Conservation (phyloP, 2,797 vertebrate genomes). For the Knipowitschia caucasica region DNA sequence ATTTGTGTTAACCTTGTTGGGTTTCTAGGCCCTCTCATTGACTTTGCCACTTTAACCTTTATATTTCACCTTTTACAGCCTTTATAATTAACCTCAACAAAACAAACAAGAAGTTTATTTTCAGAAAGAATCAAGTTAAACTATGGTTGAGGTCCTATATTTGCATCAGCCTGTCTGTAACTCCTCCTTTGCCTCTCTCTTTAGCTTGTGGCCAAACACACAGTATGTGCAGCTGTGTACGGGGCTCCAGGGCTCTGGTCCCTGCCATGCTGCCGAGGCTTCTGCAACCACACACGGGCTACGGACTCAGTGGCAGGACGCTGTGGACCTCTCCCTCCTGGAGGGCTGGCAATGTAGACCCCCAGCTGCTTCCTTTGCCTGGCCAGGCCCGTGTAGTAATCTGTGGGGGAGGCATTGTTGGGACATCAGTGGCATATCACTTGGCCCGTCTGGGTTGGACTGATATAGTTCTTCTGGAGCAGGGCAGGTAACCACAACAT, state of each 20-base stretch:
- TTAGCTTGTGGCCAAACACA: constrained; percentile 29
- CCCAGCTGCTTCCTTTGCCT: constrained; percentile 73
- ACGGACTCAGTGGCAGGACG: constrained; percentile 52
- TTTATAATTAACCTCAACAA: neutral
- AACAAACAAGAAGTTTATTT: neutral
- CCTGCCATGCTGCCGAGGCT: constrained; percentile 78
- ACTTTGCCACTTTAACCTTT: neutral
- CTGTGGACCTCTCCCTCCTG: constrained; percentile 49
- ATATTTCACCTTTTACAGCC: neutral
- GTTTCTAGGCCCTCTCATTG: neutral
- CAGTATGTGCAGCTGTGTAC: constrained; percentile 76
- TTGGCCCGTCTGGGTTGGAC: constrained; percentile 94
- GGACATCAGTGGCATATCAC: constrained; percentile 94
- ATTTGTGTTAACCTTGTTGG: constrained; percentile 22
- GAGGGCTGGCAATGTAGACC: constrained; percentile 59
- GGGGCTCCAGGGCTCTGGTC: constrained; percentile 72
- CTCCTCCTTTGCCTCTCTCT: neutral
- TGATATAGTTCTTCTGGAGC: constrained; percentile 90
- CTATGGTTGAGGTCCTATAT: neutral
- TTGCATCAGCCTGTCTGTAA: neutral
- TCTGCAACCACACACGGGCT: constrained; percentile 64
- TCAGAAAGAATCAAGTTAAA: neutral
- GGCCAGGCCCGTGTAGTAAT: constrained; percentile 88
- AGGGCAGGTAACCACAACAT: constrained; percentile 84
- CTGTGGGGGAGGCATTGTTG: constrained; percentile 91